phyloP scores from a whole-genome alignment of 2,113 vertebrate species.

The Takifugu flavidus region DNA sequence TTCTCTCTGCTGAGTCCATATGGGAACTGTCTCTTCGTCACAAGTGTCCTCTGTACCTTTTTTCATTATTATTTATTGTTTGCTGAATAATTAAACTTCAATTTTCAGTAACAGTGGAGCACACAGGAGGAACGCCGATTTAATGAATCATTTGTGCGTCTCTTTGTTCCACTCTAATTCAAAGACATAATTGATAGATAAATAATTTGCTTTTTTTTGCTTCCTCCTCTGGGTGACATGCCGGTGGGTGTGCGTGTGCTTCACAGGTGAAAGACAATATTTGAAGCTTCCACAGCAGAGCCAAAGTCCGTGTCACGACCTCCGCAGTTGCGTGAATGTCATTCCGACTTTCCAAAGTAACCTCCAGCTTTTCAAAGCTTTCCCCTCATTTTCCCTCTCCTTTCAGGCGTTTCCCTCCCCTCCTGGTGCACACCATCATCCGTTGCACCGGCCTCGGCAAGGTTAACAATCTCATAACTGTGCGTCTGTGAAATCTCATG shows the following conservation, averaged over 20 bases:
- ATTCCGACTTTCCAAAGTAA: background rate
- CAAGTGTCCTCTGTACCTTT: too few species aligned
- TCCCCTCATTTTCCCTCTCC: conserved; percentile 16
- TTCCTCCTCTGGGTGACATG: too few species aligned
- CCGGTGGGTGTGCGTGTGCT: background rate
- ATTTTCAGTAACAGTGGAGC: too few species aligned
- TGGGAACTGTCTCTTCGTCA: too few species aligned
- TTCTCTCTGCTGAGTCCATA: too few species aligned
- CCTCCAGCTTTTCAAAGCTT: conserved; percentile 25
- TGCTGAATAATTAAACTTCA: too few species aligned
- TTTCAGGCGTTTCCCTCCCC: conserved; percentile 31
- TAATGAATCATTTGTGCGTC: too few species aligned
- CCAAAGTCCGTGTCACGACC: background rate
- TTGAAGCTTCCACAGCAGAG: too few species aligned
- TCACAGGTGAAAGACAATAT: conserved; percentile 1
- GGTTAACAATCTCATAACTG: conserved; percentile 55
- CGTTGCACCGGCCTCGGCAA: conserved; percentile 48
- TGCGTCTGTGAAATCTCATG: conserved; percentile 24
- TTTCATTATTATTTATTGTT: too few species aligned
- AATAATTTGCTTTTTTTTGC: conserved; percentile 15
- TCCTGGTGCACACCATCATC: conserved; percentile 34
- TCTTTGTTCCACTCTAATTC: too few species aligned
- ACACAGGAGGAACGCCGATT: too few species aligned
- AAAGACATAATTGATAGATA: too few species aligned
- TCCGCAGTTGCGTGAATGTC: background rate